These are phyloP conservation scores for Dryadula phaetusa DNA, from an alignment of 2,888 invertebrate genomes.

Conservation along the genomic window DNA sequence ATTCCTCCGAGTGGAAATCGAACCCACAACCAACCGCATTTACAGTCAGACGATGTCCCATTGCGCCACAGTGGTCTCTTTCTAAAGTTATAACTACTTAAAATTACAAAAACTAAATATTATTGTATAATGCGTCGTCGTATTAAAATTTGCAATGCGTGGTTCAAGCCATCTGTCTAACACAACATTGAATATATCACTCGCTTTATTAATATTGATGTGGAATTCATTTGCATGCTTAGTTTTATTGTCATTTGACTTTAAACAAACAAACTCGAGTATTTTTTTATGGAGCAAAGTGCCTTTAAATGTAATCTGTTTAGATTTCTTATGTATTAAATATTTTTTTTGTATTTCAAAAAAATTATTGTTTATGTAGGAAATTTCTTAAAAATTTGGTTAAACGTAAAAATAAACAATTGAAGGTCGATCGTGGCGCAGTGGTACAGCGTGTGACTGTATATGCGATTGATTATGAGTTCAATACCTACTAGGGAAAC, in stretches of 20 bases:
- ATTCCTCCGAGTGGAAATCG: too few species aligned
- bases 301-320: background rate
- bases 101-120: constrained; percentile 1
- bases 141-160: constrained; percentile 31
- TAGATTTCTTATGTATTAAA: background rate
- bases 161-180: constrained; percentile 30
- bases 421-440: too few species aligned
- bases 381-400: too few species aligned
- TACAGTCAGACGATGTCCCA: too few species aligned
- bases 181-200: constrained; percentile 35
- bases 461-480: too few species aligned
- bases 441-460: too few species aligned
- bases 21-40: too few species aligned
- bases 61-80: too few species aligned
- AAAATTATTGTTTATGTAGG: background rate
- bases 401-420: too few species aligned
- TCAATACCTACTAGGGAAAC: too few species aligned
- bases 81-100: background rate
- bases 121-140: constrained; percentile 15
- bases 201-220: constrained; percentile 38
- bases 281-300: background rate
- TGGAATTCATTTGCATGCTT: constrained; percentile 33
- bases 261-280: constrained; percentile 13
- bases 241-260: constrained; percentile 32
- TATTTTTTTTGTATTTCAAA: background rate